Evolutionary conservation across 35 echinoderm and acorn worm genomes (phyloP).

Genomic region (Stichopus chloronotus): DNA sequence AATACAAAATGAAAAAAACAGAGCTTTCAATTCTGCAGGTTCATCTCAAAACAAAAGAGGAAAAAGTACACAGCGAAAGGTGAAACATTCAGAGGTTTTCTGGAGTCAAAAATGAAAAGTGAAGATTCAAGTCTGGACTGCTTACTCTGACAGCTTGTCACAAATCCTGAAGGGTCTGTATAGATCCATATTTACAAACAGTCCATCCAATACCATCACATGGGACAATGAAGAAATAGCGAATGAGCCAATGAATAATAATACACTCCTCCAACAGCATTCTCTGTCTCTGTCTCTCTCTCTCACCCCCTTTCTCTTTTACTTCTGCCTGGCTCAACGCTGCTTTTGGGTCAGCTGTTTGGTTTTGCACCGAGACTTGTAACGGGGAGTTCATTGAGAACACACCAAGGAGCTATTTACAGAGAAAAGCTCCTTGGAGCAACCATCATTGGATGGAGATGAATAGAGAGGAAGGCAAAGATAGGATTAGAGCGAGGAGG

Average conservation of each 20-base stretch:
- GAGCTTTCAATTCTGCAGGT: not conserved
- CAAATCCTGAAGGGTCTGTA: constrained; percentile 40
- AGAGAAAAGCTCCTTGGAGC: too few relatives aligned
- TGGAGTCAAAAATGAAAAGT: too few relatives aligned
- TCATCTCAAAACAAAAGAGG: not conserved
- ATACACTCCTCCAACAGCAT: too few relatives aligned
- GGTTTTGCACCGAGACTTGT: too few relatives aligned
- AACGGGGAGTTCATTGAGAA: too few relatives aligned
- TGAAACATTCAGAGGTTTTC: not conserved
- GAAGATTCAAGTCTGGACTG: not conserved
- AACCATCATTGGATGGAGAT: too few relatives aligned
- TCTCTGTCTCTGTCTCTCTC: too few relatives aligned
- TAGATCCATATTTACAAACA: constrained; percentile 44
- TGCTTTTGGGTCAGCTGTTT: too few relatives aligned
- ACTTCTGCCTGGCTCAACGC: too few relatives aligned
- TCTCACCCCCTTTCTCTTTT: too few relatives aligned
- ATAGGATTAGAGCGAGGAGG: not conserved
- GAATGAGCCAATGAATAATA: not conserved
- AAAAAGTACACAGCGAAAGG: not conserved
- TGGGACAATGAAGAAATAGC: not conserved
- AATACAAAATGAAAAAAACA: not conserved
- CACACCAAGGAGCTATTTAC: too few relatives aligned
- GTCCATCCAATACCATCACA: constrained; percentile 8
- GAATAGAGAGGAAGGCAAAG: too few relatives aligned
- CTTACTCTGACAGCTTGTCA: constrained; percentile 32